Evolutionary conservation across 1,140 invertebrate species (phyloP).

Genomic region (Teleopsis dalmanni): DNA sequence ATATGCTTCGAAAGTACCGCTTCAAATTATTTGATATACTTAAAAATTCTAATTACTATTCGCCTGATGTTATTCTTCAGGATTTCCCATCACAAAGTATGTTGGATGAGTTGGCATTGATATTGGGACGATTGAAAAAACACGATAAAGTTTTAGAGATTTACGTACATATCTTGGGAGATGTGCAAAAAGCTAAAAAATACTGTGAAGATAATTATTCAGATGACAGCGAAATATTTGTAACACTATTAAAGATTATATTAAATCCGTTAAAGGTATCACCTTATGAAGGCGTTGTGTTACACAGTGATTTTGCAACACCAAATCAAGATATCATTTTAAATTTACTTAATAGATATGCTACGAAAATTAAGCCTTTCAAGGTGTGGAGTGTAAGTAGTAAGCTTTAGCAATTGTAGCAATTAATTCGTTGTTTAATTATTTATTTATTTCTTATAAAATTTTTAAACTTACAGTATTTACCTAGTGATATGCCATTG

Average conservation of each 20-base stretch:
- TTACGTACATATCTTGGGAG: constrained; percentile 75
- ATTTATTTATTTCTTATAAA: neutral
- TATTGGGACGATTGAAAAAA: constrained; percentile 82
- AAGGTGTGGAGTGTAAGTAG: constrained; percentile 48
- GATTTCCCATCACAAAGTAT: constrained; percentile 81
- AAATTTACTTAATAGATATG: constrained; percentile 70
- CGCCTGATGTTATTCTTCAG: constrained; percentile 77
- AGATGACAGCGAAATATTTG: constrained; percentile 57
- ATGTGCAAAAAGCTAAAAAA: constrained; percentile 70
- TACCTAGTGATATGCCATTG: constrained; percentile 70
- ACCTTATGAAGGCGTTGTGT: constrained; percentile 47
- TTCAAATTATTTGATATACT: constrained; percentile 80
- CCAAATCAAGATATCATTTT: constrained; percentile 74
- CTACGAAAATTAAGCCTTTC: constrained; percentile 70
- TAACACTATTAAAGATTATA: constrained; percentile 57
- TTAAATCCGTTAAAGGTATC: constrained; percentile 52
- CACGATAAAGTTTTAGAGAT: constrained; percentile 88
- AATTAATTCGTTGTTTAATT: neutral
- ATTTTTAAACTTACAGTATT: constrained; percentile 44
- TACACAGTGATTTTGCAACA: constrained; percentile 50
- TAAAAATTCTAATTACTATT: constrained; percentile 73
- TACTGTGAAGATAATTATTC: constrained; percentile 73
- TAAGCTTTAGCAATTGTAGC: neutral
- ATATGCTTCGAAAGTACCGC: constrained; percentile 22
- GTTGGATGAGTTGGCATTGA: constrained; percentile 87